Conservation (phyloP, 2,888 invertebrate genomes). For the Trichopria drosophilae region DNA sequence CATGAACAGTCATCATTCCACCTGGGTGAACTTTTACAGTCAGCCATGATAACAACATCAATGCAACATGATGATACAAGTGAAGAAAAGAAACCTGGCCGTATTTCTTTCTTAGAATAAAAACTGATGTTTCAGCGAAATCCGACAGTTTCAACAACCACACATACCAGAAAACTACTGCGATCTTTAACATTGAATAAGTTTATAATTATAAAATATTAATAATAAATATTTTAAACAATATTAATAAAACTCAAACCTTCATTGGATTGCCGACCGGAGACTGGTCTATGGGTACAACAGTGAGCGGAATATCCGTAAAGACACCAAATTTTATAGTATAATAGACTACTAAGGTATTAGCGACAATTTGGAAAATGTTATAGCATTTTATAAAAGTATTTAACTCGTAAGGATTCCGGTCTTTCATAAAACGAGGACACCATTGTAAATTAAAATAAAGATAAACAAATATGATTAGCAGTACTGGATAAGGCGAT, state of each 20-base stretch:
- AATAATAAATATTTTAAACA: no score
- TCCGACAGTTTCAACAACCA: slow-evolving; percentile 68
- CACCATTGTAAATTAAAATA: slow-evolving; percentile 64
- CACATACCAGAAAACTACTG: slow-evolving; percentile 63
- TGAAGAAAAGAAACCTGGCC: slow-evolving; percentile 72
- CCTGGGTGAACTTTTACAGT: slow-evolving; percentile 67
- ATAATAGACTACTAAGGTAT: slow-evolving; percentile 36
- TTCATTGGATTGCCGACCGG: slow-evolving; percentile 57
- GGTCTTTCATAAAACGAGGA: slow-evolving; percentile 71
- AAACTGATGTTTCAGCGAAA: slow-evolving; percentile 70
- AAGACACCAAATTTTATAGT: slow-evolving; percentile 65
- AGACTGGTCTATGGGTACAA: slow-evolving; percentile 71
- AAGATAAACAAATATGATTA: slow-evolving; percentile 63
- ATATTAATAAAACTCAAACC: no score
- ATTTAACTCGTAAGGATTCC: slow-evolving; percentile 69
- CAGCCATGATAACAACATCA: slow-evolving; percentile 64
- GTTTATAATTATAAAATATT: no score
- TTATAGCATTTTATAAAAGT: slow-evolving; percentile 75
- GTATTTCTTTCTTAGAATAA: slow-evolving; percentile 70
- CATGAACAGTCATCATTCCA: slow-evolving; percentile 65
- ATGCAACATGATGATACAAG: slow-evolving; percentile 71
- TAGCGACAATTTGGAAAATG: slow-evolving; percentile 65
- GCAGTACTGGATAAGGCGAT: slow-evolving; percentile 62
- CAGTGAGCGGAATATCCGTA: slow-evolving; percentile 64
- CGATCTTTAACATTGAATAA: slow-evolving; percentile 42